Percentiles rank a stretch among this genome's conserved stretches.
phyloP scores from a whole-genome alignment of 2,888 invertebrate genomes.

The Drymonia ruficornis region DNA sequence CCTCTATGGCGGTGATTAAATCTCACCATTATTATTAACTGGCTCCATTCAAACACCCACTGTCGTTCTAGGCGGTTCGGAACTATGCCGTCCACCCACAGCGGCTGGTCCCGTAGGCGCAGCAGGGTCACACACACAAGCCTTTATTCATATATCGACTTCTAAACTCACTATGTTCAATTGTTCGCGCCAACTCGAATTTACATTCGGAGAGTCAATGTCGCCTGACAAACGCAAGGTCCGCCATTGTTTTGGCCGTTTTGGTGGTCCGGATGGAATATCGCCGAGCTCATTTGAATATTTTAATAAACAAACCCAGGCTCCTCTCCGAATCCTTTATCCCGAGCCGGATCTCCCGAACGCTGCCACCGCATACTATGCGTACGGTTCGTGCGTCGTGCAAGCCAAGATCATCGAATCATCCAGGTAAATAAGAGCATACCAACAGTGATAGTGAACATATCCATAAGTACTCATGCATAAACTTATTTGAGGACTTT shows the following conservation, averaged over 20 bases:
- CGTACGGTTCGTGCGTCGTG: constrained; percentile 67
- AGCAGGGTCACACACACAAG: constrained; percentile 80
- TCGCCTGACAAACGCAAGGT: constrained; percentile 73
- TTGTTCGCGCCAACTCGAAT: constrained; percentile 77
- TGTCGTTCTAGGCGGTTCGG: constrained; percentile 78
- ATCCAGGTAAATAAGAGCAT: constrained; percentile 63
- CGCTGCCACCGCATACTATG: constrained; percentile 45
- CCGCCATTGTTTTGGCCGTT: constrained; percentile 78
- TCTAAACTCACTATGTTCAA: constrained; percentile 75
- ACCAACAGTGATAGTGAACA: constrained; percentile 58
- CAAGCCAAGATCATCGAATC: constrained; percentile 79
- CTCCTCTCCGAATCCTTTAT: constrained; percentile 38
- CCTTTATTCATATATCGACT: constrained; percentile 75
- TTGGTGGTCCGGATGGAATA: constrained; percentile 74
- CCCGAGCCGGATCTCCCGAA: constrained; percentile 46
- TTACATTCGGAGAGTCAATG: constrained; percentile 80
- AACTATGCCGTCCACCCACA: constrained; percentile 84
- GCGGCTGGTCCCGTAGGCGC: constrained; percentile 82
- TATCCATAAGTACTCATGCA: constrained; percentile 68
- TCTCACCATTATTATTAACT: constrained; percentile 85
- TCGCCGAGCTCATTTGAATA: constrained; percentile 68
- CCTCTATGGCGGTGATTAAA: constrained; percentile 82
- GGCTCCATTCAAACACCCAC: constrained; percentile 85
- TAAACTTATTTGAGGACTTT: constrained; percentile 55
- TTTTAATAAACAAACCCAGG: constrained; percentile 52